Percentiles rank a stretch among this genome's conserved stretches.
Evolutionary conservation across 2,797 vertebrate species (phyloP).

Genomic region (Cyprinodon diabolis): DNA sequence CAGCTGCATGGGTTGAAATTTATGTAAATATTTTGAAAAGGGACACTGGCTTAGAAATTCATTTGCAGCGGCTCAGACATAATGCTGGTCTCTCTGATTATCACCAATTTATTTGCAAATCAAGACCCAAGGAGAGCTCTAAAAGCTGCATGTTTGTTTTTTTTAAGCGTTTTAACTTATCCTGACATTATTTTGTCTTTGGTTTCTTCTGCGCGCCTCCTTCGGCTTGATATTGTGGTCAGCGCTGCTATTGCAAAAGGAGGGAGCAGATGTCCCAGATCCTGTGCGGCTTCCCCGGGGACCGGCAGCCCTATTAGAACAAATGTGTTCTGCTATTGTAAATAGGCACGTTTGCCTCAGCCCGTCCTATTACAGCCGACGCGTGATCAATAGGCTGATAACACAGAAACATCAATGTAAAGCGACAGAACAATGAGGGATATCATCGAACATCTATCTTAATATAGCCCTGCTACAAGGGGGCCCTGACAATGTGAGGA

Average conservation of each 20-base stretch:
- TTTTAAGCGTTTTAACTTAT: constrained; percentile 58
- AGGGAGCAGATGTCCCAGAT: constrained; percentile 95
- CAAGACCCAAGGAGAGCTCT: constrained; percentile 92
- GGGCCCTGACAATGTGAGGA: constrained; percentile 92
- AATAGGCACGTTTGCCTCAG: constrained; percentile 97
- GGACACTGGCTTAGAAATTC: constrained; percentile 96
- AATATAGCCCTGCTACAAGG: constrained; percentile 99
- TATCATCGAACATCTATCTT: constrained; percentile 99
- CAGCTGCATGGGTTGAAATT: constrained; percentile 97
- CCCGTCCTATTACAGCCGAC: constrained; percentile 99
- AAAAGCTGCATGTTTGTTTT: constrained; percentile 82
- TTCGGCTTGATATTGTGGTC: constrained; percentile 80
- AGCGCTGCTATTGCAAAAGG: constrained; percentile 76
- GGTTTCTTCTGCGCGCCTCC: constrained; percentile 26
- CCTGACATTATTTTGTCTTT: neutral
- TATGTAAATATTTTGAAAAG: constrained; percentile 99
- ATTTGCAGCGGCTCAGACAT: constrained; percentile 91
- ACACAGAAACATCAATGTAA: constrained; percentile 99
- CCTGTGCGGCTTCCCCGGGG: constrained; percentile 92
- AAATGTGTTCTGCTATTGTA: constrained; percentile 99
- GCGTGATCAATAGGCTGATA: constrained; percentile 99
- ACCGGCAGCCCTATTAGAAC: constrained; percentile 99
- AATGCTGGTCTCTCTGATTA: constrained; percentile 94
- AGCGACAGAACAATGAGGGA: constrained; percentile 99
- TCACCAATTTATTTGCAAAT: constrained; percentile 99